These are phyloP conservation scores for Gobius niger DNA, from an alignment of 2,113 vertebrate species.

Conservation along the genomic window DNA sequence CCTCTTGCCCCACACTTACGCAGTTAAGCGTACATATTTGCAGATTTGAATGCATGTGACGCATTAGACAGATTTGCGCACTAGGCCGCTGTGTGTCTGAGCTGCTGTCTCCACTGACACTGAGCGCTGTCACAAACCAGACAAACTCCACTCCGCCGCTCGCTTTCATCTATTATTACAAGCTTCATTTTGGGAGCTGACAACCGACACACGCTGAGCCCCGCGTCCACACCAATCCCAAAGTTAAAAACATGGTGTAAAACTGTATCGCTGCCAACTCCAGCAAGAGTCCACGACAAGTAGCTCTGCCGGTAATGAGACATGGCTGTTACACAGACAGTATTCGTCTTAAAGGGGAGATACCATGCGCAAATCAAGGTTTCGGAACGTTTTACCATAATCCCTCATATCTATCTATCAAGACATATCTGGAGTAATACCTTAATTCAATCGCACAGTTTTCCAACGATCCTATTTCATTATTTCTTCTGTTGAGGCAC, in stretches of 20 bases:
- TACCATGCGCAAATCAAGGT: too few species aligned
- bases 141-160: constrained; percentile 18
- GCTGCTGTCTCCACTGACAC: constrained; percentile 32
- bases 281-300: constrained; percentile 1
- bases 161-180: constrained; percentile 51
- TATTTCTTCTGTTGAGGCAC: too few species aligned
- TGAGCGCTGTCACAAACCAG: constrained; percentile 22
- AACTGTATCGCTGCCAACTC: background rate
- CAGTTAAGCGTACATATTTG: background rate
- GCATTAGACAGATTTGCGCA: constrained; percentile 15
- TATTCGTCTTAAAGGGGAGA: too few species aligned
- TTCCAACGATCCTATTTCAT: too few species aligned
- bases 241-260: constrained; percentile 8
- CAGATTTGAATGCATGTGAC: constrained; percentile 24
- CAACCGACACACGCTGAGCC: constrained; percentile 17
- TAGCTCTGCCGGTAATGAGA: background rate
- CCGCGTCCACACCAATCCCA: constrained; percentile 27
- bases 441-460: too few species aligned
- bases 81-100: constrained; percentile 19
- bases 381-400: too few species aligned
- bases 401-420: too few species aligned
- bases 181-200: constrained; percentile 32
- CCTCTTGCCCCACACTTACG: background rate
- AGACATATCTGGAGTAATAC: too few species aligned
- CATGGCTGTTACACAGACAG: background rate